Percentiles rank a stretch among this genome's conserved stretches.
Evolutionary conservation across 2,113 vertebrate genomes (phyloP).

Genomic region (Amia ocellicauda): DNA sequence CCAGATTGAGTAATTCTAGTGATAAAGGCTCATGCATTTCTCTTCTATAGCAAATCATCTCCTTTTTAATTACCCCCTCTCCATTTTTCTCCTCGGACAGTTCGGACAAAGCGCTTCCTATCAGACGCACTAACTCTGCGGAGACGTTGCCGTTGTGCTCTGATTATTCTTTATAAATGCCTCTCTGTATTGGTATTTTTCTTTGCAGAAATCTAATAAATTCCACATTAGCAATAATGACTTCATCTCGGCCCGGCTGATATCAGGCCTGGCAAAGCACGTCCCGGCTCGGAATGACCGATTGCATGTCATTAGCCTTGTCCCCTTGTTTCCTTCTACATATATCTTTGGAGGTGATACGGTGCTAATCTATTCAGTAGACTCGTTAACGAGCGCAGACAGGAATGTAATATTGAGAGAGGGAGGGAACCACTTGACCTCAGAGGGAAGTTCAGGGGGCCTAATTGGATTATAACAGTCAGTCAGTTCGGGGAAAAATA

Average conservation of each 20-base stretch:
- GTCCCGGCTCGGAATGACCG: slow-evolving; percentile 63
- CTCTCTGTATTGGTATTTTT: slow-evolving; percentile 72
- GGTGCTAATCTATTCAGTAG: slow-evolving; percentile 77
- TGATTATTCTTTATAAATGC: slow-evolving; percentile 34
- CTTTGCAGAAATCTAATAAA: slow-evolving; percentile 74
- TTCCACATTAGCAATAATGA: slow-evolving; percentile 69
- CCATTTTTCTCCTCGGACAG: background rate
- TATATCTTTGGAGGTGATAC: slow-evolving; percentile 76
- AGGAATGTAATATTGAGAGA: slow-evolving; percentile 72
- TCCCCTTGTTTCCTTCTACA: slow-evolving; percentile 63
- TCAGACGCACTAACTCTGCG: too few relatives aligned
- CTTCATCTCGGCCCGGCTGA: slow-evolving; percentile 39
- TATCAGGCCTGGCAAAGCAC: slow-evolving; percentile 41
- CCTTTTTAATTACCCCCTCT: background rate
- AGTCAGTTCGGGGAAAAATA: slow-evolving; percentile 70
- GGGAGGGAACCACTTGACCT: slow-evolving; percentile 70
- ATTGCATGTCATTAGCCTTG: slow-evolving; percentile 66
- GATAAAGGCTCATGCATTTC: background rate
- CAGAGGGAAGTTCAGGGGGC: slow-evolving; percentile 71
- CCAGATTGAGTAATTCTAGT: background rate
- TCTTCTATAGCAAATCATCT: background rate
- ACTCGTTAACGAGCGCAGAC: slow-evolving; percentile 76
- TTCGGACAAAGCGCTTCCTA: background rate
- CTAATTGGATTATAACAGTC: slow-evolving; percentile 73
- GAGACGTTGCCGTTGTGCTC: background rate